These are phyloP conservation scores for Oceanites oceanicus DNA, from an alignment of 2,113 vertebrate species.

Conservation along the genomic window DNA sequence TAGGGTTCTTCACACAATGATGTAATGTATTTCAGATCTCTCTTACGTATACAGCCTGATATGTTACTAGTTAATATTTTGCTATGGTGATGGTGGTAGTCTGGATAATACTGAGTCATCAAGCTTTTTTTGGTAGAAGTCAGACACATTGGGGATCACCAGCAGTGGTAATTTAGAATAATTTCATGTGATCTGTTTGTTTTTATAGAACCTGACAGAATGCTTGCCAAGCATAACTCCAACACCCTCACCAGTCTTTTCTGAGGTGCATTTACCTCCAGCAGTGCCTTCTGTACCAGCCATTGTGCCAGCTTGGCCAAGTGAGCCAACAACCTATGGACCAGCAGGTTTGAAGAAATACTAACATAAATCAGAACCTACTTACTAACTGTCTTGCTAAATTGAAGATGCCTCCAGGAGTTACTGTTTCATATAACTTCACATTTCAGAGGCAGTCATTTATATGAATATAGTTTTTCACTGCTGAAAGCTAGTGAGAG, in stretches of 20 bases:
- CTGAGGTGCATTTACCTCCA: slow-evolving; percentile 79
- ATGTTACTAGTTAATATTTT: not conserved
- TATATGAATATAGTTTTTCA: not conserved
- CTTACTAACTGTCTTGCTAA: not conserved
- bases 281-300: slow-evolving; percentile 82
- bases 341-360: slow-evolving; percentile 74
- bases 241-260: slow-evolving; percentile 69
- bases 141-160: not conserved
- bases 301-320: slow-evolving; percentile 78
- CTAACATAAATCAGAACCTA: not conserved
- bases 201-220: slow-evolving; percentile 67
- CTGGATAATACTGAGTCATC: not conserved
- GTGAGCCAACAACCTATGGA: slow-evolving; percentile 75
- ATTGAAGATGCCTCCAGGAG: not conserved
- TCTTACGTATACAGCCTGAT: not conserved
- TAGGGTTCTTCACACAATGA: not conserved
- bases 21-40: not conserved
- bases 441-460: not conserved
- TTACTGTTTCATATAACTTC: not conserved
- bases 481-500: not conserved
- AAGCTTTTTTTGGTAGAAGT: not conserved
- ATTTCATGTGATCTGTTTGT: not conserved
- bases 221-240: slow-evolving; percentile 61
- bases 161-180: not conserved
- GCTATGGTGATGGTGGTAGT: not conserved